Evolutionary conservation across 2,113 vertebrate species (phyloP).

Genomic region (Pelusios castaneus): DNA sequence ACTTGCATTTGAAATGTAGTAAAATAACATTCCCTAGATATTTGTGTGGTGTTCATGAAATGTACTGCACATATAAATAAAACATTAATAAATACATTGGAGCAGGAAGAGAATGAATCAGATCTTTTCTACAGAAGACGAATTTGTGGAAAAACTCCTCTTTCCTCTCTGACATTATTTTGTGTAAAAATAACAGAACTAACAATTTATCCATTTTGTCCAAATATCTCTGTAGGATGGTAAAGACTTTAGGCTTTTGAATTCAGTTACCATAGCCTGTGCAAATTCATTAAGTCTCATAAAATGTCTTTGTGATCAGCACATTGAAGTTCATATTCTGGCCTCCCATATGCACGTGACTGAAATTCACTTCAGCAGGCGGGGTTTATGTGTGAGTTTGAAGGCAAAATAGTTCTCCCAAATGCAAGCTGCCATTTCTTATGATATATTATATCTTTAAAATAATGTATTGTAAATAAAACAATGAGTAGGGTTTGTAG

Average conservation of each 20-base stretch:
- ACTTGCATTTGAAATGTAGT: conserved; percentile 23
- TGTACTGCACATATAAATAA: conserved; percentile 67
- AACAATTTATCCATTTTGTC: conserved; percentile 29
- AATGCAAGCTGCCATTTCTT: not conserved
- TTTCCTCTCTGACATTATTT: conserved; percentile 20
- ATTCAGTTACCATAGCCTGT: conserved; percentile 45
- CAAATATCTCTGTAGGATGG: conserved; percentile 35
- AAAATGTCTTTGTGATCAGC: not conserved
- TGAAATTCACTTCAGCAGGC: not conserved
- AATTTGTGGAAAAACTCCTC: conserved; percentile 72
- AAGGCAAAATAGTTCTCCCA: not conserved
- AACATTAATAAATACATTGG: conserved; percentile 70
- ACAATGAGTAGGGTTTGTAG: not conserved
- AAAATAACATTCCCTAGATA: conserved; percentile 34
- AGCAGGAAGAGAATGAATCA: conserved; percentile 49
- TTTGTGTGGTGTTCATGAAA: conserved; percentile 52
- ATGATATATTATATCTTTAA: rapidly evolving
- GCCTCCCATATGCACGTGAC: not conserved
- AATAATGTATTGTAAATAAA: not conserved
- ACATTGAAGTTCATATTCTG: not conserved
- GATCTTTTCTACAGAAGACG: conserved; percentile 14
- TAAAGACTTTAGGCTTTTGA: conserved; percentile 45
- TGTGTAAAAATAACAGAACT: conserved; percentile 35
- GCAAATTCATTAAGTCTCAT: conserved; percentile 9
- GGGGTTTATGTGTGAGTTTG: not conserved